A percentile compares a stretch with the other conserved stretches of the same genome.
These are phyloP conservation scores for Heterochromis multidens DNA, from an alignment of 2,113 vertebrate genomes.

Conservation along the genomic window DNA sequence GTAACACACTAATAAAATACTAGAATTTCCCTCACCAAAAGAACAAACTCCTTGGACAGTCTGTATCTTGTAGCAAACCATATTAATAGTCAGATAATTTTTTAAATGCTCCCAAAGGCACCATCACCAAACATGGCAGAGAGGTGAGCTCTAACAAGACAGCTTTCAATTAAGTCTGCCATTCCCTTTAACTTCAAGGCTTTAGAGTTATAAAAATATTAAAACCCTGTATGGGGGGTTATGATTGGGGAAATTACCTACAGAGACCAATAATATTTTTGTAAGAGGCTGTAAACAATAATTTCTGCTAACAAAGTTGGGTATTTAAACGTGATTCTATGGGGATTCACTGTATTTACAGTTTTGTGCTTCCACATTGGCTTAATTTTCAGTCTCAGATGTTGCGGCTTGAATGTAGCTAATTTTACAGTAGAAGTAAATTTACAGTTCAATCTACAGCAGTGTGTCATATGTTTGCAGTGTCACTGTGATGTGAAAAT, in stretches of 20 bases:
- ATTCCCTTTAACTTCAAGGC: rapidly evolving
- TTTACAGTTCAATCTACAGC: no score
- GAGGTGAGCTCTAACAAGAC: background rate
- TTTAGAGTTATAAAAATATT: background rate
- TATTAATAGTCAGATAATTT: background rate
- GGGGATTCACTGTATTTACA: no score
- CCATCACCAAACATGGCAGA: background rate
- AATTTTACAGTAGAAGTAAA: no score
- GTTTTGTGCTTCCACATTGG: rapidly evolving
- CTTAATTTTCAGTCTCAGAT: rapidly evolving
- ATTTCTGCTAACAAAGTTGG: background rate
- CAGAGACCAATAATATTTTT: background rate
- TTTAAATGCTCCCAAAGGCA: background rate
- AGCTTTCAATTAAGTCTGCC: background rate
- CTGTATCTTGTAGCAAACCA: background rate
- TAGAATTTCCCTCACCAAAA: background rate
- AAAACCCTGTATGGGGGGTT: background rate
- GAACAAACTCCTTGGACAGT: background rate
- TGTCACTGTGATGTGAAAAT: no score
- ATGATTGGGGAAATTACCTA: background rate
- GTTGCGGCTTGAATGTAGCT: no score
- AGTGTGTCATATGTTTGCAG: no score
- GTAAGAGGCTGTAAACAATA: background rate
- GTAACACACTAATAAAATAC: background rate
- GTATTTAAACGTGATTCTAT: background rate